These are phyloP conservation scores for Aphaenogaster rudis DNA, from an alignment of 1,140 invertebrate species.

Conservation along the genomic window DNA sequence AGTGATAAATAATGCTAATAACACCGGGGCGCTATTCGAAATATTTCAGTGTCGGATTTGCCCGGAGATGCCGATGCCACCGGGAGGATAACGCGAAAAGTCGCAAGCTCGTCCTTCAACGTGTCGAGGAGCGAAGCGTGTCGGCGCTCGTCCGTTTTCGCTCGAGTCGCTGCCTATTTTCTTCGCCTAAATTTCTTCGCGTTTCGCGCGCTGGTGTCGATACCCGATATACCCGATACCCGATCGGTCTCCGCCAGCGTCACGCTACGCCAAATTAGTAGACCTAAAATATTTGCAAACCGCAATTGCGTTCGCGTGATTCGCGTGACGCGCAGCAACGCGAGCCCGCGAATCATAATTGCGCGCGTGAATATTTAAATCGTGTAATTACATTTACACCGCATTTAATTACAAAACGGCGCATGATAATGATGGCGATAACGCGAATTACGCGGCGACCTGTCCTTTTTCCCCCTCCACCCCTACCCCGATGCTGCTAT, in stretches of 20 bases:
- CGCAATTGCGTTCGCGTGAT: constrained; percentile 16
- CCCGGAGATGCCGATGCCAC: constrained; percentile 7
- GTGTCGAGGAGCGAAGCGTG: neutral
- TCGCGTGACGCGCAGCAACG: neutral
- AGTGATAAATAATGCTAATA: constrained; percentile 65
- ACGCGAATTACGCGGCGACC: constrained; percentile 18
- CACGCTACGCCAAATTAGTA: neutral
- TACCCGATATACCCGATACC: neutral
- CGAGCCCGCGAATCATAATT: constrained; percentile 30
- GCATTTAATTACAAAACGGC: constrained; percentile 51
- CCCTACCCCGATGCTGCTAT: neutral
- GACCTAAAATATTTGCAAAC: constrained; percentile 32
- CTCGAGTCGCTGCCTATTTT: constrained; percentile 1
- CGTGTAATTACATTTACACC: constrained; percentile 38
- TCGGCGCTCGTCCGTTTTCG: too few species aligned
- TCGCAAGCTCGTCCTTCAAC: constrained; percentile 32
- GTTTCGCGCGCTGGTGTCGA: neutral
- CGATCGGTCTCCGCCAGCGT: neutral
- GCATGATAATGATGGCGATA: constrained; percentile 33
- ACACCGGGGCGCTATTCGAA: constrained; percentile 32
- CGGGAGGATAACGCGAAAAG: constrained; percentile 28
- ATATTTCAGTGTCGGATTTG: constrained; percentile 63
- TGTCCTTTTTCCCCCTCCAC: neutral
- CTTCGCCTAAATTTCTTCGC: neutral
- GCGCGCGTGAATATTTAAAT: constrained; percentile 59